Evolutionary conservation across 2,113 vertebrate genomes (phyloP).

Genomic region (Campylomormyrus tamandua): DNA sequence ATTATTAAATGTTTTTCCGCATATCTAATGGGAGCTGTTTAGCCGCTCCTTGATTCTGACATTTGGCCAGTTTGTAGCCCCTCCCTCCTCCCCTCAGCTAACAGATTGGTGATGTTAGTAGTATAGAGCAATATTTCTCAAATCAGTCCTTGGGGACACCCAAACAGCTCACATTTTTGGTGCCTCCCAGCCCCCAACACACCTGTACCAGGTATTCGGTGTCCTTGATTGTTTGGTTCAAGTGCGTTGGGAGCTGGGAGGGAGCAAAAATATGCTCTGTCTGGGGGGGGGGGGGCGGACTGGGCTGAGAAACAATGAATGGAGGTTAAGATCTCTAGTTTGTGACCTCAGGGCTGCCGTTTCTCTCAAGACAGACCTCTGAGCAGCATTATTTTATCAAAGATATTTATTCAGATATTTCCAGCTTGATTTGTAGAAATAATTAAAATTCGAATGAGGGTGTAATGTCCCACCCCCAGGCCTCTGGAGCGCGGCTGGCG

Average conservation of each 20-base stretch:
- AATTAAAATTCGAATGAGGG: background rate
- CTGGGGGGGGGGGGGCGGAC: no score
- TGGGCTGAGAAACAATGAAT: background rate
- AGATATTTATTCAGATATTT: background rate
- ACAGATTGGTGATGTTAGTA: background rate
- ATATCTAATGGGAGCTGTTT: background rate
- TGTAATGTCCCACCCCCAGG: slow-evolving; percentile 53
- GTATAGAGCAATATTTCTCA: background rate
- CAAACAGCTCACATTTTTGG: no score
- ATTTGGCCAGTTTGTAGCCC: background rate
- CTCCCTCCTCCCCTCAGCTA: background rate
- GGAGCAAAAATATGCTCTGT: no score
- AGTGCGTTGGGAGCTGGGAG: background rate
- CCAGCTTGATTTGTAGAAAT: background rate
- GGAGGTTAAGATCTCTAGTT: background rate
- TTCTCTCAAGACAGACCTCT: background rate
- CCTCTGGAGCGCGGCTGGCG: slow-evolving; percentile 92
- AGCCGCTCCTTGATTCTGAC: background rate
- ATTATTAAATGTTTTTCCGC: background rate
- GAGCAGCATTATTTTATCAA: background rate
- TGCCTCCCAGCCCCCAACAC: background rate
- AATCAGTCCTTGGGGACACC: no score
- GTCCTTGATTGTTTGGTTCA: background rate
- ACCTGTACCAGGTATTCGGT: background rate
- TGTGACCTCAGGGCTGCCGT: background rate